Percentiles rank a stretch among this genome's conserved stretches.
phyloP scores from a whole-genome alignment of 2,797 vertebrate species.

The Erethizon dorsatum region DNA sequence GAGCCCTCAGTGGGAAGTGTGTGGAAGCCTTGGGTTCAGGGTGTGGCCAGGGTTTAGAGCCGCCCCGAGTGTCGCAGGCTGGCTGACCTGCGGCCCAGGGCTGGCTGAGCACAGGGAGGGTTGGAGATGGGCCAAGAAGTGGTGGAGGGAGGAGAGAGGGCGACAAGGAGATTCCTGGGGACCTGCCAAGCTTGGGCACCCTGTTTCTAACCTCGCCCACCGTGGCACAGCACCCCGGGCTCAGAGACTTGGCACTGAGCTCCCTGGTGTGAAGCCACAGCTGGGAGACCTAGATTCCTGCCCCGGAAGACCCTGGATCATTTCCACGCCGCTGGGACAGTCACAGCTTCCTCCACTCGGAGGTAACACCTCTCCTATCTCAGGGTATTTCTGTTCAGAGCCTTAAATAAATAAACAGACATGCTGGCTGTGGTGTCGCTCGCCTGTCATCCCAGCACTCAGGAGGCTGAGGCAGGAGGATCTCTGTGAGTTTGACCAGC shows the following conservation, averaged over 20 bases:
- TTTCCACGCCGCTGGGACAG: not conserved
- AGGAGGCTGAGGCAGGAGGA: not conserved
- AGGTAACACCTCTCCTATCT: constrained; percentile 28
- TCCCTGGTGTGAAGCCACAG: not conserved
- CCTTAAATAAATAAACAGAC: constrained; percentile 58
- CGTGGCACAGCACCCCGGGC: not conserved
- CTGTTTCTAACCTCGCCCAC: not conserved
- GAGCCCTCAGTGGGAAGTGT: not conserved
- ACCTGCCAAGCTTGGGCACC: not conserved
- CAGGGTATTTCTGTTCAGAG: constrained; percentile 28
- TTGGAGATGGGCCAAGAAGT: not conserved
- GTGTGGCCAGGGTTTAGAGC: not conserved
- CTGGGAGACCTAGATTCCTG: constrained; percentile 46
- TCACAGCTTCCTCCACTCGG: not conserved
- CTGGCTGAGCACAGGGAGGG: not conserved
- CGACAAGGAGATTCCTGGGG: not conserved
- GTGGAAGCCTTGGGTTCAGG: not conserved
- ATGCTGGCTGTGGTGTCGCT: not conserved
- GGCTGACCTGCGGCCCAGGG: not conserved
- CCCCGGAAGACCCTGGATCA: not conserved
- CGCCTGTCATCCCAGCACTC: not conserved
- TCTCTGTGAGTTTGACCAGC: not conserved
- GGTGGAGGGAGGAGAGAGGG: not conserved
- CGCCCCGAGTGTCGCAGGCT: not conserved
- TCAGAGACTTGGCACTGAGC: constrained; percentile 23